A percentile compares a stretch with the other conserved stretches of the same genome.
Evolutionary conservation across 23 tunicate species (phyloP).

Genomic region (Botrylloides violaceus): DNA sequence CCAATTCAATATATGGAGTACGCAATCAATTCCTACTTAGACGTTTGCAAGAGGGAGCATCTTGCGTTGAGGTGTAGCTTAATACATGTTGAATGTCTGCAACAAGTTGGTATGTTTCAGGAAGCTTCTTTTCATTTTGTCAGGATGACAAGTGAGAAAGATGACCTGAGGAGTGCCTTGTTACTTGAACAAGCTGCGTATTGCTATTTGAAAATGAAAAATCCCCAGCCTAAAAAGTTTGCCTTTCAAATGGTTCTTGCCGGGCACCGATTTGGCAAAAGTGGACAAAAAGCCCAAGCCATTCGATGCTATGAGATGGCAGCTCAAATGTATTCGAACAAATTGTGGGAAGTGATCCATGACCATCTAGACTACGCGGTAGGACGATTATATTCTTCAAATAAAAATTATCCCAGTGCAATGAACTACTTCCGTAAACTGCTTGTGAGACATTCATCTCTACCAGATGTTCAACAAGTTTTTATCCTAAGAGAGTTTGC

Average conservation of each 20-base stretch:
- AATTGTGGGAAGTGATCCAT: slow-evolving; percentile 54
- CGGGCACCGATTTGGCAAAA: slow-evolving; percentile 78
- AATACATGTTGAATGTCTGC: slow-evolving; percentile 72
- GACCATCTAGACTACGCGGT: slow-evolving; percentile 82
- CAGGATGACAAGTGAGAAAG: slow-evolving; percentile 31
- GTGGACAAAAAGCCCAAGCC: slow-evolving; percentile 48
- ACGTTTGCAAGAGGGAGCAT: slow-evolving; percentile 30
- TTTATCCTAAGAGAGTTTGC: slow-evolving; percentile 51
- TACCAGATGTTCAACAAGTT: slow-evolving; percentile 58
- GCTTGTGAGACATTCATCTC: slow-evolving; percentile 36
- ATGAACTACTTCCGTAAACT: slow-evolving; percentile 38
- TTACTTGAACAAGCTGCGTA: slow-evolving; percentile 85
- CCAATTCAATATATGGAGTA: slow-evolving; percentile 82
- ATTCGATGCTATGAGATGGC: slow-evolving; percentile 55
- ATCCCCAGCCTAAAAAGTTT: slow-evolving; percentile 63
- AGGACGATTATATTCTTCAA: slow-evolving; percentile 39
- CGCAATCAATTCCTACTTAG: slow-evolving; percentile 62
- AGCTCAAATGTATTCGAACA: slow-evolving; percentile 43
- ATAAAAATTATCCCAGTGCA: slow-evolving; percentile 37
- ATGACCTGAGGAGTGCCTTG: slow-evolving; percentile 80
- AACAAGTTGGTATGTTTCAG: slow-evolving; percentile 38
- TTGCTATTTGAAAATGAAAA: slow-evolving; percentile 39
- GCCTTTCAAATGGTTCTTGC: slow-evolving; percentile 73
- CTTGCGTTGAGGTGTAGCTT: slow-evolving; percentile 63
- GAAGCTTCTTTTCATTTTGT: slow-evolving; percentile 69